Evolutionary conservation across 2,888 invertebrate genomes (phyloP).

Genomic region (Thysanoteuthis rhombus): DNA sequence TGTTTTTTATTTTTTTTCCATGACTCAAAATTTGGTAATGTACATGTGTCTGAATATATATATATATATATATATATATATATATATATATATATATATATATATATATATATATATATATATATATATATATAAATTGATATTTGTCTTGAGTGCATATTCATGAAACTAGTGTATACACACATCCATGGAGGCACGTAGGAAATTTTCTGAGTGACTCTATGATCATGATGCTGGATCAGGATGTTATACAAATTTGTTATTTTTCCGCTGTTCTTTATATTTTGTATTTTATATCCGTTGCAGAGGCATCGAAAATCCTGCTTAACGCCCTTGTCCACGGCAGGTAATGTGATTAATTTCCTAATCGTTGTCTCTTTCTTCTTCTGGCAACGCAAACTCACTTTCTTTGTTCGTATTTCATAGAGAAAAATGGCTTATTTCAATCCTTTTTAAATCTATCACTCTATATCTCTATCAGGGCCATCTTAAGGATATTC

Average conservation of each 20-base stretch:
- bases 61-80: neutral
- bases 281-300: conserved; percentile 22
- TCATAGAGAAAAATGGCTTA: neutral
- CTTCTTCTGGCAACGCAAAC: neutral
- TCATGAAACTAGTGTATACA: neutral
- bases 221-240: no score
- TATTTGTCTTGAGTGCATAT: neutral
- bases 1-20: no score
- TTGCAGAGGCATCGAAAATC: conserved; percentile 31
- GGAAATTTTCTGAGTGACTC: no score
- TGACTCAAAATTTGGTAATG: no score
- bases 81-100: neutral
- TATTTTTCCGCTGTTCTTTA: no score
- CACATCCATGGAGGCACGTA: neutral
- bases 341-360: conserved; percentile 28
- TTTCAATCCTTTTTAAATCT: neutral
- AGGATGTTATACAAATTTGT: no score
- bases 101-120: neutral
- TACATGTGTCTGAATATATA: no score
- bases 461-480: neutral
- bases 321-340: conserved; percentile 30
- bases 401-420: neutral
- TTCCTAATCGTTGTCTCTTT: neutral
- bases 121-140: neutral
- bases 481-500: no score